Evolutionary conservation across 30 jellyfish, hydroid and myxozoan genomes (phyloP), one percentile per base, ranked within the genome.

Genomic region (Hydractinia symbiolongicarpus): DNA sequence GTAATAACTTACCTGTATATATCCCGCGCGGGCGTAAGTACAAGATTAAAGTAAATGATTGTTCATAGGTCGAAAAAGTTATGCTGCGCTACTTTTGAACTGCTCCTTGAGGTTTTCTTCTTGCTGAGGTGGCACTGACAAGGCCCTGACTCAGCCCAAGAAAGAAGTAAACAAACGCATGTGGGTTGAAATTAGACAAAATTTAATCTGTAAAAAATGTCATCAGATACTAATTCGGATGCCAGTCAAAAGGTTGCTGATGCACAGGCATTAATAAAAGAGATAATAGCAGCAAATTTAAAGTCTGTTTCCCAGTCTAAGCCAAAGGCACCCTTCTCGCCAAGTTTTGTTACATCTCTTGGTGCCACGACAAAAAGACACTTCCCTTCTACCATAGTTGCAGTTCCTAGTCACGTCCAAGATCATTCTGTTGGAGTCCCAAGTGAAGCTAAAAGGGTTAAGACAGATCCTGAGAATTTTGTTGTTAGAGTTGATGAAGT

Each of bases 121-220:
- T 64, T 90, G 97, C 97, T 90, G 97, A 90, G 97, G 78, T 90
- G 97, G 97, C 97, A 90, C 95, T 85, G 93, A 84, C 79, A 77
- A 77, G 76, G 53, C 56, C 80, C 85, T 77, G 85, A 77, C 79
- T 77, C 85, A 77, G 85, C 66, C 75, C 30, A 77, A 21, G 51
- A 55, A 17, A 15, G 51, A 15, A 49, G 84, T 77, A 77, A 77
- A 77, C 79, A 55, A 77, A 60, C 55, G 67, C 85, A 77, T 77
- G 85, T 71, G 80, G 80, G 60, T 71, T 13, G 9, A 4, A 9
- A 5, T 8, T 71, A 9, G 1, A n/a, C 19, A 7, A 64, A 64
- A 64, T n/a, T 13, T 7, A 13, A 64, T 7, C 16, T 71, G 51
- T 11, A 58, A 17, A 58, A 54, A 7, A 71, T 71, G 80, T 20